phyloP scores from a whole-genome alignment of 2,113 vertebrate genomes.

The Dinomys branickii region DNA sequence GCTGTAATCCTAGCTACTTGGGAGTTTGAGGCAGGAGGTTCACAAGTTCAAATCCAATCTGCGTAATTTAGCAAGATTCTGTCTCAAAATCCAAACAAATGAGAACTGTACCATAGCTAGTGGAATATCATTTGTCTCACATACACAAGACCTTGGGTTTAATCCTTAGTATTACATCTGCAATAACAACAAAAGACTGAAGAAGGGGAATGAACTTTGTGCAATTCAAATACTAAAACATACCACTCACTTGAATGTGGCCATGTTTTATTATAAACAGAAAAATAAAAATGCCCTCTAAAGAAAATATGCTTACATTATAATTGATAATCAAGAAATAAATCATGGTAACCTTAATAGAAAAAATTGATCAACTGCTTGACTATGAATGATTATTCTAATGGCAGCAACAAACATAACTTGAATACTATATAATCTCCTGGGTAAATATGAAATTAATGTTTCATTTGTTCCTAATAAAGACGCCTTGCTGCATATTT shows the following conservation, averaged over 20 bases:
- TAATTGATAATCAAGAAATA: constrained; percentile 18
- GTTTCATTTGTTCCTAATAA: constrained; percentile 21
- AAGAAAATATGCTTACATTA: neutral
- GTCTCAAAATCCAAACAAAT: neutral
- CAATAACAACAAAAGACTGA: neutral
- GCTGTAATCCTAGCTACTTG: neutral
- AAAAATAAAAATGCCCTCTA: neutral
- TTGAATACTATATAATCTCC: neutral
- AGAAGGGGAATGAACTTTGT: neutral
- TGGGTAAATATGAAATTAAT: neutral
- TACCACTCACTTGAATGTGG: neutral
- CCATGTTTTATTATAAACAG: neutral
- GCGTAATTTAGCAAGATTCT: neutral
- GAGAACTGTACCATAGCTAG: neutral
- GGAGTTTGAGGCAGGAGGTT: neutral
- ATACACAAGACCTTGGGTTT: neutral
- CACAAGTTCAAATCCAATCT: neutral
- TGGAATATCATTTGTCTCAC: neutral
- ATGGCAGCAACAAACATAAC: neutral
- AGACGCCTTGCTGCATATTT: neutral
- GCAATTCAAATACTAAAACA: neutral
- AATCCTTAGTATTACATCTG: neutral
- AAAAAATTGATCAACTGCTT: neutral
- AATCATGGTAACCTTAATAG: neutral
- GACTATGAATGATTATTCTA: neutral